Evolutionary conservation across 1,140 invertebrate genomes (phyloP), one percentile per base, ranked within the genome.

Genomic region (Nasonia longicornis): DNA sequence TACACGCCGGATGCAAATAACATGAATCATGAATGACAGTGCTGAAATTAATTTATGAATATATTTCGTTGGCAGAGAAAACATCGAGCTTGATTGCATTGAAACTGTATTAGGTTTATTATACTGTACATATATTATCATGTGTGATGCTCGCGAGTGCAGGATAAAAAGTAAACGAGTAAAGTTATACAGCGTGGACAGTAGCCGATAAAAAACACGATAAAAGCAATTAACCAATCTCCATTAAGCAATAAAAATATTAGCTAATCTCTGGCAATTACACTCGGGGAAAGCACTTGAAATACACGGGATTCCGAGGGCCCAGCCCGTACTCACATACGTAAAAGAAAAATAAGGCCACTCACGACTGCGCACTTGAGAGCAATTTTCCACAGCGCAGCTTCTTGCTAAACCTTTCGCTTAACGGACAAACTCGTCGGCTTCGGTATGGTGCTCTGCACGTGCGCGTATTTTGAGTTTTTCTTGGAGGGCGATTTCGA

Each of bases 361-460:
- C n/a, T 58, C 52, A 58, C 52, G 52, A 58, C 14, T 42, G 31
- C 11, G 10, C 38, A 22, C 48, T 2, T 29, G 22, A 31, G 74
- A 2, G 63, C n/a, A 48, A 76, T 76, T 66, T 45, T 67, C 64
- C 22, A 4, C 8, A 16, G 16, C 12, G 35, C 31, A 20, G 67
- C 42, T 67, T n/a, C 67, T 71, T 22, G 58, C 63, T 79, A 45
- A 20, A 82, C 26, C 66, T 81, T 85, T 75, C 82, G 75, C 75
- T 84, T 83, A 31, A 81, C 66, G 66, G 76, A 3, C 20, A 31
- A 3, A 22, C 12, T 8, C 3, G 4, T 0, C 6, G 67, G n/a
- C 77, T 85, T 85, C 3, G 83, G 82, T 52, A 84, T 83, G 1
- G 84, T 83, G 58, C 84, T 83, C 64, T 80, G 74, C 0, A 85